Conservation (phyloP, 2,888 invertebrate genomes). For the Coleophora flavipennella region DNA sequence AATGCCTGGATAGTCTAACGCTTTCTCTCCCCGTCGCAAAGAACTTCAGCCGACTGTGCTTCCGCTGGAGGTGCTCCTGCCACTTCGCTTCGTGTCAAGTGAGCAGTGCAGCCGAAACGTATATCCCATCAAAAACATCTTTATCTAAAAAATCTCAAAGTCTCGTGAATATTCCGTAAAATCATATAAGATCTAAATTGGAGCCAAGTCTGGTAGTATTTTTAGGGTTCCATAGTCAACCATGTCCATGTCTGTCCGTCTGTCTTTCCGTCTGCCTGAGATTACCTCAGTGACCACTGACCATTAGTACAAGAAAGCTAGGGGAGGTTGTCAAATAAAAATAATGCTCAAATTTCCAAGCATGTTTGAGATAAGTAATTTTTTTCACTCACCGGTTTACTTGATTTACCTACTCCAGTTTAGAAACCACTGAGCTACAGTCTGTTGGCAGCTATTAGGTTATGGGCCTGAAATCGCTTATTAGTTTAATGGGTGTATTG, state of each 20-base stretch:
- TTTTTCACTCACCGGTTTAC: background rate
- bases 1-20: too few relatives aligned
- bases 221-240: background rate
- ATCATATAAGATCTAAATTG: background rate
- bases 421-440: conserved; percentile 1
- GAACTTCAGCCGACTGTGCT: too few relatives aligned
- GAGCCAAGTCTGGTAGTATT: background rate
- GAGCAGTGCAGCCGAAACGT: too few relatives aligned
- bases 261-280: background rate
- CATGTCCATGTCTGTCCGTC: background rate
- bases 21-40: too few relatives aligned
- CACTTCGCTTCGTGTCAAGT: too few relatives aligned
- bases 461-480: conserved; percentile 16
- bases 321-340: background rate
- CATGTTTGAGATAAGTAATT: too few relatives aligned
- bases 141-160: background rate
- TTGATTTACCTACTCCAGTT: conserved; percentile 1
- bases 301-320: background rate
- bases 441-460: conserved; percentile 15
- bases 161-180: background rate
- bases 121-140: background rate
- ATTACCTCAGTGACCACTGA: background rate
- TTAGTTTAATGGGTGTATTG: conserved; percentile 7
- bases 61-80: too few relatives aligned
- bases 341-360: too few relatives aligned